phyloP scores from a whole-genome alignment of 2,888 invertebrate species.

The Melieria omissa region DNA sequence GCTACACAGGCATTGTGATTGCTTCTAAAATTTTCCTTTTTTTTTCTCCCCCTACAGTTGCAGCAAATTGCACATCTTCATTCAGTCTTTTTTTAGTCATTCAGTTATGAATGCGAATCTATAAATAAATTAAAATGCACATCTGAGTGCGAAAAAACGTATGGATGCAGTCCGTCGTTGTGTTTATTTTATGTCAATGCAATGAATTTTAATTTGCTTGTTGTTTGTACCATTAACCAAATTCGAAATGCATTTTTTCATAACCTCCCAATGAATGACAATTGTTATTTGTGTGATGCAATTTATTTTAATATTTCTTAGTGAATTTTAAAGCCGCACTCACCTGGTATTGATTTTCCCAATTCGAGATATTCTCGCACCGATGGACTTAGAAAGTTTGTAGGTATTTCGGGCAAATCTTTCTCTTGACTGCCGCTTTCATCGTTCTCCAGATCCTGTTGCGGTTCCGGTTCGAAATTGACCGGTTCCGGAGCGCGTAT shows the following conservation, averaged over 20 bases:
- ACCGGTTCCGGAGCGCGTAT: conserved; percentile 70
- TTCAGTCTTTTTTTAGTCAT: too few species aligned
- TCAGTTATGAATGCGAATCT: conserved; percentile 17
- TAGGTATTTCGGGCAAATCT: conserved; percentile 71
- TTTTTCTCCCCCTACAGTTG: neutral
- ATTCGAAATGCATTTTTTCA: too few species aligned
- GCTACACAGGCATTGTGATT: too few species aligned
- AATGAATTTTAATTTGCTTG: neutral
- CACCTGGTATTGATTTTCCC: conserved; percentile 90
- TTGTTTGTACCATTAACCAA: too few species aligned
- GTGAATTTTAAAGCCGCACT: conserved; percentile 49
- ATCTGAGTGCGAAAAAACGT: conserved; percentile 23
- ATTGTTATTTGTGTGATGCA: conserved; percentile 8
- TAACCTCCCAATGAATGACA: neutral
- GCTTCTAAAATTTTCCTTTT: conserved; percentile 28
- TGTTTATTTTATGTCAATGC: neutral
- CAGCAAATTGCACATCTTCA: neutral
- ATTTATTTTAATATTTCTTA: neutral
- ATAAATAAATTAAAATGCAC: conserved; percentile 32
- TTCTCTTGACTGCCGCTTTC: conserved; percentile 64
- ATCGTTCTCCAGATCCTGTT: conserved; percentile 67
- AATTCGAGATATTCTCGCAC: conserved; percentile 87
- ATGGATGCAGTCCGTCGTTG: neutral
- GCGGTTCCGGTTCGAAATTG: conserved; percentile 66
- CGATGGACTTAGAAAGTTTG: conserved; percentile 84